Evolutionary conservation across 2,797 vertebrate genomes (phyloP), one percentile per base, ranked within the genome.

Genomic region (Denticeps clupeoides): DNA sequence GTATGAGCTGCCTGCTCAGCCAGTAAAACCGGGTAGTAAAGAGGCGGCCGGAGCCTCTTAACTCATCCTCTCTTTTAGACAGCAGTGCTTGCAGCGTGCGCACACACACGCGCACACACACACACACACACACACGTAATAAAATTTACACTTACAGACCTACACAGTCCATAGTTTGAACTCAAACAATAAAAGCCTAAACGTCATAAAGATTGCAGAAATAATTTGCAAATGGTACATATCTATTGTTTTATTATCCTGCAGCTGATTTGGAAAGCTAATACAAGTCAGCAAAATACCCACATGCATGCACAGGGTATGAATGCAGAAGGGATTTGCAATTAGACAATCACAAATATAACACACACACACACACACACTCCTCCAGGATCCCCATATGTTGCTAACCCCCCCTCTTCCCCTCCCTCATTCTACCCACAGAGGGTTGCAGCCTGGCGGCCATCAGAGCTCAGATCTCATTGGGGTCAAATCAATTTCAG

Each of bases 401-500:
- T 38, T 21, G 8, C 21, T 10, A 16, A 16, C 35, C 10, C 11
- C 35, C 11, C 4, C 74, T 68, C 7, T 10, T 18, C 10, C 9
- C 21, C 35, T 38, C 38, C n/a, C n/a, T 57, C 54, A 42, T 53
- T 48, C 74, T 65, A 62, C 84, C 79, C 74, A 6, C 62, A 80
- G 75, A 86, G 83, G 75, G 63, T 79, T 71, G 79, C 83, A 78
- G 72, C 54, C 71, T 82, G 80, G 83, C n/a, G 80, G 82, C 82
- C 82, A 87, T 90, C 84, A 83, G 75, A 70, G 73, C 75, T 73
- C 69, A 49, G 70, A 80, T 59, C 62, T 67, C 79, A 64, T 72
- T 73, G 75, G 78, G 89, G 86, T 87, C 86, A 87, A 82, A 87
- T 84, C 85, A 75, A 84, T 87, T 84, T 79, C 80, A 78, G 82